Percentiles rank a stretch among this genome's conserved stretches.
These are phyloP conservation scores for Vulpes lagopus DNA, from an alignment of 2,113 vertebrate genomes.

Conservation along the genomic window DNA sequence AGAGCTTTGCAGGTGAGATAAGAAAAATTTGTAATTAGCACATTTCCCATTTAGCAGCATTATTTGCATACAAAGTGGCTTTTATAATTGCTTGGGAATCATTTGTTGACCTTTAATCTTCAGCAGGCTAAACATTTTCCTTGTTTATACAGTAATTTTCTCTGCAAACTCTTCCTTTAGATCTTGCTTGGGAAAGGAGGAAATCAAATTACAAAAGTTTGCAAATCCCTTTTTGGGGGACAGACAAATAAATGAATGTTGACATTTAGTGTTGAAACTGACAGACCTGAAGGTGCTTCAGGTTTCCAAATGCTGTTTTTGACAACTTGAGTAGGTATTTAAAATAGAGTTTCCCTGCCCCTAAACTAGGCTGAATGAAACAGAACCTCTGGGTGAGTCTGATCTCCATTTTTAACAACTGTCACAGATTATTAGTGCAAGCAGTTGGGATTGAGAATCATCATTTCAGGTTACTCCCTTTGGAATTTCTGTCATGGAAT, in stretches of 20 bases:
- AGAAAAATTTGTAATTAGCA: constrained; percentile 75
- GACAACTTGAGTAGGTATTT: constrained; percentile 11
- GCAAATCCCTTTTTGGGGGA: constrained; percentile 39
- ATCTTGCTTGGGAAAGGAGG: constrained; percentile 42
- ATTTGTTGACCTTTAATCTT: constrained; percentile 80
- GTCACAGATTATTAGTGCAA: not conserved
- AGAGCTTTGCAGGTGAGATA: constrained; percentile 67
- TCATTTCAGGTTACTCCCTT: not conserved
- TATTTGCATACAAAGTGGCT: constrained; percentile 75
- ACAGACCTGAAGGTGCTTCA: constrained; percentile 29
- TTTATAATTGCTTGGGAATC: constrained; percentile 68
- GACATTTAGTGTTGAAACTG: constrained; percentile 41
- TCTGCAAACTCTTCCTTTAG: constrained; percentile 65
- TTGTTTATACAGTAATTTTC: constrained; percentile 69
- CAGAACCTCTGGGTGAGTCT: not conserved
- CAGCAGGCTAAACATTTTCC: constrained; percentile 72
- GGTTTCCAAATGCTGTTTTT: constrained; percentile 20
- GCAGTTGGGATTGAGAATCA: not conserved
- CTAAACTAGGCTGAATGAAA: not conserved
- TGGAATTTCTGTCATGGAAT: constrained; percentile 30
- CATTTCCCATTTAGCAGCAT: constrained; percentile 45
- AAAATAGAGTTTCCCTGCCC: not conserved
- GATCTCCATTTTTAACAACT: not conserved
- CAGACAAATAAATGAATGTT: constrained; percentile 37
- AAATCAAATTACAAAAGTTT: constrained; percentile 57